These are phyloP conservation scores for Alosa sapidissima DNA, from an alignment of 2,797 vertebrate species.

Conservation along the genomic window DNA sequence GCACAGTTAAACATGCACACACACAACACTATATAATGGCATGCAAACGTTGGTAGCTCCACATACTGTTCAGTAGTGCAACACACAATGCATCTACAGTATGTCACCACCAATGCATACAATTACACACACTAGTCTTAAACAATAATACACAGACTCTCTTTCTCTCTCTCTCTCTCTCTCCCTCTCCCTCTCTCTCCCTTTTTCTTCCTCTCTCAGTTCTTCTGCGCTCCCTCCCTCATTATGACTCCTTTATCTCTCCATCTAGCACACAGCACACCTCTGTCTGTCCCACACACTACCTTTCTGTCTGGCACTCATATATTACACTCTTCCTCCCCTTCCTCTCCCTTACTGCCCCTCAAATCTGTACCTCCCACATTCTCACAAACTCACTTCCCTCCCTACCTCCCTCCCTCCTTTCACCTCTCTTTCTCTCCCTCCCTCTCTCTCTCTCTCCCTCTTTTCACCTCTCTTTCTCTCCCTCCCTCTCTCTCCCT, in stretches of 20 bases:
- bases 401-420: constrained; percentile 36
- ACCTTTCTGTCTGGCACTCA: constrained; percentile 53
- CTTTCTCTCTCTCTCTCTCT: constrained; percentile 10
- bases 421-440: background rate
- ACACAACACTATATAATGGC: constrained; percentile 4
- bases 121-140: background rate
- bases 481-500: background rate
- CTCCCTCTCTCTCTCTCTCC: background rate
- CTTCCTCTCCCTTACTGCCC: constrained; percentile 58
- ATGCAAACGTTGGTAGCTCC: background rate
- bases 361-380: background rate
- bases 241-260: constrained; percentile 20
- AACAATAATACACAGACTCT: background rate
- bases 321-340: constrained; percentile 22
- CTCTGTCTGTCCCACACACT: constrained; percentile 68
- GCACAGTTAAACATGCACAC: background rate
- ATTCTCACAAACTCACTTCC: constrained; percentile 6
- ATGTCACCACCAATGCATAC: background rate
- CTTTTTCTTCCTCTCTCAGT: constrained; percentile 21
- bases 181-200: constrained; percentile 21
- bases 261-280: constrained; percentile 16
- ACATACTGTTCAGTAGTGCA: background rate
- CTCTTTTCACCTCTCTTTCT: background rate
- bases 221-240: background rate
- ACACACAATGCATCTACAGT: background rate